Base-by-base conservation (phyloP, 2,888 invertebrate species). In the Nymphalis urticae region DNA sequence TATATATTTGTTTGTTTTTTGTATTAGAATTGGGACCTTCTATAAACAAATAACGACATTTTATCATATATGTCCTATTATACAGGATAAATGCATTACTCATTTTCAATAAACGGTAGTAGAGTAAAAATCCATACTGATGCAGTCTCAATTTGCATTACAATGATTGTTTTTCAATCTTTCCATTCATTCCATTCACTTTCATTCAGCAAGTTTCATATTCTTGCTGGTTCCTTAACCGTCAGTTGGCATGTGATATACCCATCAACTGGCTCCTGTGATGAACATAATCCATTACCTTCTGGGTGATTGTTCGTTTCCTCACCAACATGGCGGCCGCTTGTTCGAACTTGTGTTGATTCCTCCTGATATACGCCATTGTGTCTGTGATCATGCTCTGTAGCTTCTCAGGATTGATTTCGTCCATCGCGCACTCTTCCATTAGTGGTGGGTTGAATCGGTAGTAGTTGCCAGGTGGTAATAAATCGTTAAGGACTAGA, bases 371-470 rank as follows among this genome's bases (percentile, higher is more conserved):
- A 83, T 98, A 98, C 87, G 97, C 95, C 56, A 93, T 87, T 0
- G 97, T 96, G 85, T 98, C 98, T 42, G 94, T 93, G 72, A 95
- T 92, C 80, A 98, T 89, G 82, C 94, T 94, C 69, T 94, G 92
- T 64, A 97, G 88, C 82, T 96, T 96, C 32, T 94, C 94, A 0
- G 95, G 94, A 73, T 95, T 89, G 50, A 95, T 96, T 88, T 98
- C 98, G 79, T 96, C 96, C 94, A 98, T 95, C 17, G 94, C 93
- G 67, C 97, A 93, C 84, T 96, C 95, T 82, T 96, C 95, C 68
- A 96, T 95, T 68, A 98, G 90, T 77, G 97, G 97, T 0, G 98
- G 98, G 89, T 98, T 98, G 86, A 98, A 96, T 7, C 98, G 94
- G 86, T 94, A 98, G 87, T 98, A 98, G 48, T 94, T 93, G 53